Percentiles rank a stretch among this genome's conserved stretches.
Conservation (phyloP, 2,797 vertebrate genomes). For the Syncerus caffer region DNA sequence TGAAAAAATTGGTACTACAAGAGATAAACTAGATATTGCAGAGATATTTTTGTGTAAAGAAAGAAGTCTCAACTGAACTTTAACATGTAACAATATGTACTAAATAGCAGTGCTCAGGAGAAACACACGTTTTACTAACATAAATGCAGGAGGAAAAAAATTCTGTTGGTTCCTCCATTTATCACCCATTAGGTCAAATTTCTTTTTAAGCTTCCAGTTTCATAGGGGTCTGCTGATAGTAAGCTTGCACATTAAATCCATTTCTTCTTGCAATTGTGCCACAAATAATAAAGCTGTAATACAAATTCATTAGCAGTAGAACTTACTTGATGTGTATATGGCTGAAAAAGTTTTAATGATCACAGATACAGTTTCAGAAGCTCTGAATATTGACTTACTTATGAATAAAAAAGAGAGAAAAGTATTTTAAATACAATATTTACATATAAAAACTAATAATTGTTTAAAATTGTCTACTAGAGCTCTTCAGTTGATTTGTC, state of each 20-base stretch:
- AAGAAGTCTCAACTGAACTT: background rate
- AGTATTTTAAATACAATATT: background rate
- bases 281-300: background rate
- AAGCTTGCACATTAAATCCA: background rate
- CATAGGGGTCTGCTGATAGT: background rate
- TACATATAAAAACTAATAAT: background rate
- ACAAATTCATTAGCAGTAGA: background rate
- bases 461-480: background rate
- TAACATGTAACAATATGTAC: background rate
- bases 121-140: background rate
- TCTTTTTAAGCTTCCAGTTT: background rate
- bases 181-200: background rate
- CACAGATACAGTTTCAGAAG: background rate
- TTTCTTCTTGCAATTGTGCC: background rate
- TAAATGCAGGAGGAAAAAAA: background rate
- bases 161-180: background rate
- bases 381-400: background rate
- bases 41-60: background rate
- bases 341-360: background rate
- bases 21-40: background rate
- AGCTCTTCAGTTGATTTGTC: background rate
- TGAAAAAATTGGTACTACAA: background rate
- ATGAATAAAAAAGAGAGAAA: background rate
- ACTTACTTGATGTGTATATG: background rate
- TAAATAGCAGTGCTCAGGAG: background rate